These are phyloP conservation scores for Tetraneura akinire DNA, from an alignment of 1,140 invertebrate species.

Conservation along the genomic window DNA sequence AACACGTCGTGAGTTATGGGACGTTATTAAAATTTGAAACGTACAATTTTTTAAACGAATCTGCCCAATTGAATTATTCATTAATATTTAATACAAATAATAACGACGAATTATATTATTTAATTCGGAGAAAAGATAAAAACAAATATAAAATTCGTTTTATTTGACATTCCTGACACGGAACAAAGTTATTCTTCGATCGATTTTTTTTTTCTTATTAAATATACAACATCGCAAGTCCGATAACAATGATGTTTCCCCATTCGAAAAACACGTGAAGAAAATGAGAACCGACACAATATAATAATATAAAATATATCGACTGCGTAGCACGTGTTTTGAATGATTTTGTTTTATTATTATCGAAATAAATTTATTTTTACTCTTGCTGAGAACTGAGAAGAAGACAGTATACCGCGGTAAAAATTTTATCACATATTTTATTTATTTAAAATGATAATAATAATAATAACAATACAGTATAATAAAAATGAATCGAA, in stretches of 20 bases:
- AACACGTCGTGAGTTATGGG: too few relatives aligned
- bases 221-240: constrained; percentile 15
- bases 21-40: too few relatives aligned
- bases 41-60: too few relatives aligned
- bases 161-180: not conserved
- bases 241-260: constrained; percentile 18
- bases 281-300: constrained; percentile 22
- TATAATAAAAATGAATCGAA: too few relatives aligned
- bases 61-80: too few relatives aligned
- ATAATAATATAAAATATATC: constrained; percentile 1
- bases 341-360: constrained; percentile 23
- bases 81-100: too few relatives aligned
- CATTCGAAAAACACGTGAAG: constrained; percentile 8
- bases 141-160: not conserved
- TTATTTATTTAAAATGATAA: too few relatives aligned
- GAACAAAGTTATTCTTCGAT: constrained; percentile 1
- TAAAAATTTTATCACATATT: too few relatives aligned
- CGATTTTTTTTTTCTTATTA: constrained; percentile 13
- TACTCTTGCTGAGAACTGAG: not conserved
- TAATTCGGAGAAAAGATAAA: not conserved
- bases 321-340: not conserved
- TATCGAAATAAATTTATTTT: constrained; percentile 3
- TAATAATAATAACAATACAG: too few relatives aligned
- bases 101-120: not conserved
- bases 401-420: too few relatives aligned